Evolutionary conservation across 2,888 invertebrate genomes (phyloP), one percentile per base, ranked within the genome.

Genomic region (Ceraclea dissimilis): DNA sequence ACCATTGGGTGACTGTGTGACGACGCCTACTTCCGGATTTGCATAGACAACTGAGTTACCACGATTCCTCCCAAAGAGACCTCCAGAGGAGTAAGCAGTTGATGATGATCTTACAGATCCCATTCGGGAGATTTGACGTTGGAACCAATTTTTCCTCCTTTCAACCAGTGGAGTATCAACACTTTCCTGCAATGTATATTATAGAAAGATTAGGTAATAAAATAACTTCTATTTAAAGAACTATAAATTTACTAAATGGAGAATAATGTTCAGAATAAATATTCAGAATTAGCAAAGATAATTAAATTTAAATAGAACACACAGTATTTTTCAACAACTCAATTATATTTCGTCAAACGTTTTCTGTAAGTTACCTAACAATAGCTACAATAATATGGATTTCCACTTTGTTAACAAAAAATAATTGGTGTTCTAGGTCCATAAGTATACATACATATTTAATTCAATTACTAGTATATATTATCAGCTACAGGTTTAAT

Each of bases 121-220:
- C 85, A 92, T 89, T 64, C 90, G 77, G 11, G 89, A 90, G 63
- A 92, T 85, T 68, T 90, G 90, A 49, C 92, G 80, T 64, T 88
- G 88, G 65, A 93, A 86, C 92, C 92, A 92, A 70, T 89, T 91
- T 70, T 91, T 92, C 34, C 91, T 78, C 53, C 90, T 75, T 69
- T 91, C 90, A 17, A 89, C 90, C 67, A 92, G 79, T 8, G 92
- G 92, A 0, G 92, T 92, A 66, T 92, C 92, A 0, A 93, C 92
- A 68, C 92, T 91, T 74, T 92, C 91, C 91, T 91, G 70, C 21
- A 75, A 67, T 13, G 2, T 44, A 51, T 13, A 33, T 5, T n/a
- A 46, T 5, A 43, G 2, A 43, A 43, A 5, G 6, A 43, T 43
- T 43, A 8, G 13, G 8, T 33, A 33, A 33, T 33, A 10, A 10